Base-by-base conservation (phyloP, 2,888 invertebrate genomes). In the Xanthia icteritia region DNA sequence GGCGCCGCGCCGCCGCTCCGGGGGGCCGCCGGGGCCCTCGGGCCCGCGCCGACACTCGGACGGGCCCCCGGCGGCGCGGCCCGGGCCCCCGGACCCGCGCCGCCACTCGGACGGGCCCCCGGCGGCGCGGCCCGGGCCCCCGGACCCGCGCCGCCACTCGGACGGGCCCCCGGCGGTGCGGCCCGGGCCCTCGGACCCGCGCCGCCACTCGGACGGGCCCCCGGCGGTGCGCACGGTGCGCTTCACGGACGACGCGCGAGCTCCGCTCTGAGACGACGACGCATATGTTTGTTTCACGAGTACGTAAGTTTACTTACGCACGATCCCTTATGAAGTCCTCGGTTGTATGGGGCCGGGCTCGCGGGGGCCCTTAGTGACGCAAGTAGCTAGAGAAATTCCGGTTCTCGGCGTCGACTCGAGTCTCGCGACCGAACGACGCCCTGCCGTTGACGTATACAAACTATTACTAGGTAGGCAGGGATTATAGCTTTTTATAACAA, bases 341-440 rank as follows among this genome's bases (percentile, higher is more conserved):
- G 51, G 69, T 73, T 48, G 76, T 51, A 79, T 73, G 82, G 86
- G 86, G 88, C 87, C 88, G 90, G 89, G 89, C 87, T 86, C 86
- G 89, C 88, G 76, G 85, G 90, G 89, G 88, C 89, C 90, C 89
- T 85, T 86, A 73, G 85, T 86, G 85, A 69, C 73, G 73, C 75
- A 71, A 75, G 85, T 89, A 87, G 85, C 88, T 88, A 89, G 86
- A 89, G 85, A 86, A 82, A 88, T 88, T 85, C 77, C 86, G 76
- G 78, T 76, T 31, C 31, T 48, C 66, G 74, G 82, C 56, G 76
- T 83, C 85, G 83, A 15, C 39, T 31, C 69, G 45, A 68, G 68
- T 60, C 61, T 68, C 20, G 20, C 63, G 80, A 76, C 71, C 39
- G 27, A 23, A 15, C 73, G 87, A 72, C 76, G 81, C 77, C 76